phyloP scores from a whole-genome alignment of 2,797 vertebrate species.

The Vespertilio murinus region DNA sequence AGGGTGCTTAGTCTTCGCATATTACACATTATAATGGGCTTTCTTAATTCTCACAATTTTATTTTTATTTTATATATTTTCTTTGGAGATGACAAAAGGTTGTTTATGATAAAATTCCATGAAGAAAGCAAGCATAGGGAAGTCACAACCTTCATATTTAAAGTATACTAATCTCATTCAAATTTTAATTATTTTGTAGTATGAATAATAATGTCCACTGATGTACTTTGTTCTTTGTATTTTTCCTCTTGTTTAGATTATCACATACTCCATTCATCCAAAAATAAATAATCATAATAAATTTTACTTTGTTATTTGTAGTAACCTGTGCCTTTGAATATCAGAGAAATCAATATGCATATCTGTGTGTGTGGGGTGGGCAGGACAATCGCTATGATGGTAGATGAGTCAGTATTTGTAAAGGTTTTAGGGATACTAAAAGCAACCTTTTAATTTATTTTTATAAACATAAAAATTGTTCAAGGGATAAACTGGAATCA shows the following conservation, averaged over 20 bases:
- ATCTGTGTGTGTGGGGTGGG: not conserved
- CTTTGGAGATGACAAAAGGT: not conserved
- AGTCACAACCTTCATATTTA: not conserved
- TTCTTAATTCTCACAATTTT: not conserved
- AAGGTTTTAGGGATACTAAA: not conserved
- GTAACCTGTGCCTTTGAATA: not conserved
- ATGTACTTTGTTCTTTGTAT: not conserved
- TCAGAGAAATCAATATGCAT: not conserved
- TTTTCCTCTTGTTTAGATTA: not conserved
- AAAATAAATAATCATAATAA: not conserved
- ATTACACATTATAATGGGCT: not conserved
- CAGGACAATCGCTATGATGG: not conserved
- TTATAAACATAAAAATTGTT: not conserved
- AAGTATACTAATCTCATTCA: slow-evolving; percentile 15
- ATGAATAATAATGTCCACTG: not conserved
- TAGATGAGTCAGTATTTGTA: not conserved
- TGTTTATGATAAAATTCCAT: not conserved
- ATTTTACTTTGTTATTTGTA: not conserved
- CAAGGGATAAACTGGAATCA: not conserved
- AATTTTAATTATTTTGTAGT: not conserved
- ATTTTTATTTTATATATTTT: not conserved
- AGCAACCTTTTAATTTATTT: not conserved
- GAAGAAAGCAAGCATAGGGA: not conserved
- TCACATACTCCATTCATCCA: not conserved
- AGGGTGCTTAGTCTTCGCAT: not conserved